Evolutionary conservation across 2,113 vertebrate genomes (phyloP).

Genomic region (Procapra przewalskii): DNA sequence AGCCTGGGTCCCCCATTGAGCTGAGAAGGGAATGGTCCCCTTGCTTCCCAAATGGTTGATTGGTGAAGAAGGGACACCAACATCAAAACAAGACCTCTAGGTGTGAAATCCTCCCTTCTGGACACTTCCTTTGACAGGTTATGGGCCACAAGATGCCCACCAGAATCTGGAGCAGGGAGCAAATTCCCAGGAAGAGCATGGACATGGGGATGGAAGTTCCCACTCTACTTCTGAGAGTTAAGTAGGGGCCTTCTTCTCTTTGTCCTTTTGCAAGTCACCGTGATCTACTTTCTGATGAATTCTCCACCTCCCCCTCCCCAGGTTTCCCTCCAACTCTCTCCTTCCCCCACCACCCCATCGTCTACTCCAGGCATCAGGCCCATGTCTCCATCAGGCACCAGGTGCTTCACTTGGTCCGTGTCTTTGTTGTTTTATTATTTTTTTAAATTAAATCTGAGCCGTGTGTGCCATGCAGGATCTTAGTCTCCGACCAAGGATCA

Average conservation of each 20-base stretch:
- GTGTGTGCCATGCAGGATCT: not conserved
- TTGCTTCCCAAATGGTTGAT: slow-evolving; percentile 5
- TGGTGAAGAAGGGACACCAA: not conserved
- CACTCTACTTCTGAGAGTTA: not conserved
- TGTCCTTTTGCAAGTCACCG: not conserved
- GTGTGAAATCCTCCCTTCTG: slow-evolving; percentile 45
- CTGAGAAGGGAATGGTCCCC: not conserved
- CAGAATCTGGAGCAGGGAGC: not conserved
- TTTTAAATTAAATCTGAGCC: fast-evolving
- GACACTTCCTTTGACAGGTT: slow-evolving; percentile 8
- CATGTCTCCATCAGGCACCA: not conserved
- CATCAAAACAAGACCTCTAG: slow-evolving; percentile 36
- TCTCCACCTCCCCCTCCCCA: no score
- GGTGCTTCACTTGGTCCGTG: not conserved
- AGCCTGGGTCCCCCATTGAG: not conserved
- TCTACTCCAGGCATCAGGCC: not conserved
- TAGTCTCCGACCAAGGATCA: not conserved
- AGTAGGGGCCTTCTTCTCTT: not conserved
- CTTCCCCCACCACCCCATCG: not conserved
- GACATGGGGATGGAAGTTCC: not conserved
- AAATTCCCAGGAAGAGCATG: not conserved
- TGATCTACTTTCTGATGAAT: not conserved
- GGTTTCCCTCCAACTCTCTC: not conserved
- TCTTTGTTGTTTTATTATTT: not conserved
- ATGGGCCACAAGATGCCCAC: not conserved